phyloP scores from a whole-genome alignment of 2,113 vertebrate species.

The Mohoua ochrocephala region DNA sequence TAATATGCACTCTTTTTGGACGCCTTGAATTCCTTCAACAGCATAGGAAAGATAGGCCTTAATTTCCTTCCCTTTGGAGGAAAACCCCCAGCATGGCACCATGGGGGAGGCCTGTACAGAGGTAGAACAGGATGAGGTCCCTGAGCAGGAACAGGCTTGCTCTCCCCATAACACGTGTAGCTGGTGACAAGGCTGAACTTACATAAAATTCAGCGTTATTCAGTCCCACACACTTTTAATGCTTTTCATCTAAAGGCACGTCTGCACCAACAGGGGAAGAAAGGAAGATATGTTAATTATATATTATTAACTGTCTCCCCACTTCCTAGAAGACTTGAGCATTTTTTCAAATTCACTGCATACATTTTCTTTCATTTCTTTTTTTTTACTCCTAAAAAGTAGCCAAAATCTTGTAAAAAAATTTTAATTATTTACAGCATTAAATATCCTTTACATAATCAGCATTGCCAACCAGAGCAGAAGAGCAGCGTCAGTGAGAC shows the following conservation, averaged over 20 bases:
- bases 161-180: neutral
- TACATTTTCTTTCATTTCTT: neutral
- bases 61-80: neutral
- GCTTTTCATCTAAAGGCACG: neutral
- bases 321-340: neutral
- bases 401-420: neutral
- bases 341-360: neutral
- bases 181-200: neutral
- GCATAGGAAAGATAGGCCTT: neutral
- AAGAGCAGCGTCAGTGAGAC: neutral
- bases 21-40: neutral
- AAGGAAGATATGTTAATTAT: conserved; percentile 18
- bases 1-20: neutral
- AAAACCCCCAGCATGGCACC: neutral
- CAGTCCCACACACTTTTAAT: neutral
- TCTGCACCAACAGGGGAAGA: neutral
- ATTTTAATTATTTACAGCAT: neutral
- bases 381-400: neutral
- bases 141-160: neutral
- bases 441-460: neutral
- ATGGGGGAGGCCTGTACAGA: neutral
- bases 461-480: neutral
- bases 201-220: neutral
- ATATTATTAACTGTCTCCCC: neutral
- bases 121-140: neutral